These are phyloP conservation scores for Campoplex nolae DNA, from an alignment of 2,888 invertebrate species.

Conservation along the genomic window DNA sequence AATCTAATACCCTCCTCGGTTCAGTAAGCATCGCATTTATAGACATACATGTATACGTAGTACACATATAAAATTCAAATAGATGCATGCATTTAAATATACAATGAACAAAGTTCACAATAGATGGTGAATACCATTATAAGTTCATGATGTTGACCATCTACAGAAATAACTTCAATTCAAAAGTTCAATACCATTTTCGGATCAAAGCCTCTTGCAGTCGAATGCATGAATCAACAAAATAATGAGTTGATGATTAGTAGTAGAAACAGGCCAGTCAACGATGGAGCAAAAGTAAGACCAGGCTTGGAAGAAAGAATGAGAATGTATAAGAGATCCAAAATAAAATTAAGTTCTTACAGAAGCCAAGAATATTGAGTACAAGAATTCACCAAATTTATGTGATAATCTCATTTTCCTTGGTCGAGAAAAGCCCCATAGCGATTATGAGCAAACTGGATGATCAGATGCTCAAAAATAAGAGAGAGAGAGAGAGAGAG, in stretches of 20 bases:
- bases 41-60: background rate
- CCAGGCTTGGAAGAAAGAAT: background rate
- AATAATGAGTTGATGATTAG: no score
- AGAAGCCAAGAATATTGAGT: conserved; percentile 10
- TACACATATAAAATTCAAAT: conserved; percentile 1
- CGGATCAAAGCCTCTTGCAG: background rate
- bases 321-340: conserved; percentile 13
- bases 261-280: background rate
- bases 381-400: background rate
- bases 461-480: background rate
- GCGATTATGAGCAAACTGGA: background rate
- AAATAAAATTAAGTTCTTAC: conserved; percentile 32
- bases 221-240: background rate
- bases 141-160: no score
- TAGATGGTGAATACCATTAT: background rate
- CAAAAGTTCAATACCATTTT: background rate
- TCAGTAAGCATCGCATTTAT: conserved; percentile 37
- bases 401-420: background rate
- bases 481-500: background rate
- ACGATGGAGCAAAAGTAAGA: background rate
- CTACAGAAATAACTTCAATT: no score
- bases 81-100: background rate
- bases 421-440: background rate
- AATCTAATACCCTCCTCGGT: conserved; percentile 63
- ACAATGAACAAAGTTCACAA: background rate